These are phyloP conservation scores for Macropis europaea DNA, from an alignment of 2,888 invertebrate genomes.

Conservation along the genomic window DNA sequence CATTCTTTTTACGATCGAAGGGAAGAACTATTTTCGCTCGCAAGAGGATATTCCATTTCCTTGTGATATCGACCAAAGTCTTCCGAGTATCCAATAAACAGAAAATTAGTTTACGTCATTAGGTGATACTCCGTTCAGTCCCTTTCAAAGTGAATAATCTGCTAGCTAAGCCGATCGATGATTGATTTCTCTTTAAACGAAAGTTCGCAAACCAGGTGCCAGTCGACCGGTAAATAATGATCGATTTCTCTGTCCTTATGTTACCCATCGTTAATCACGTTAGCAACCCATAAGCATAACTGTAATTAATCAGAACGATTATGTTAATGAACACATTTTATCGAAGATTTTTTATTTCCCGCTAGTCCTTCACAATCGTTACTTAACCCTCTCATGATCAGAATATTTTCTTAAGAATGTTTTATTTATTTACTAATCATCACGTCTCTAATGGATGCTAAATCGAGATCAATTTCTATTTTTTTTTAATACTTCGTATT, in stretches of 20 bases:
- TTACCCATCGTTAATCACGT: neutral
- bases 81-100: constrained; percentile 55
- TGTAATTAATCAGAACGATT: neutral
- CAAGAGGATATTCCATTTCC: constrained; percentile 34
- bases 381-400: too few relatives aligned
- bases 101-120: constrained; percentile 52
- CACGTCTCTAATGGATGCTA: too few relatives aligned
- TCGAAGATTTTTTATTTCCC: neutral
- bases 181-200: constrained; percentile 36
- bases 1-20: constrained; percentile 1
- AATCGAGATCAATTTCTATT: too few relatives aligned
- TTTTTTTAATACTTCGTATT: too few relatives aligned
- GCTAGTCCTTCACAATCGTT: too few relatives aligned
- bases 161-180: neutral
- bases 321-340: too few relatives aligned
- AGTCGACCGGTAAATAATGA: neutral
- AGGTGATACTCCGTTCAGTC: constrained; percentile 34
- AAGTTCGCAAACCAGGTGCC: neutral
- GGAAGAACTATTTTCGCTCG: constrained; percentile 3
- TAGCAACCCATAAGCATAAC: neutral
- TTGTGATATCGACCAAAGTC: constrained; percentile 48
- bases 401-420: too few relatives aligned
- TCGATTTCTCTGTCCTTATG: neutral
- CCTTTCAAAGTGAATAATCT: constrained; percentile 30
- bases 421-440: too few relatives aligned